Evolutionary conservation across 2,113 vertebrate genomes (phyloP).

Genomic region (Morone saxatilis): DNA sequence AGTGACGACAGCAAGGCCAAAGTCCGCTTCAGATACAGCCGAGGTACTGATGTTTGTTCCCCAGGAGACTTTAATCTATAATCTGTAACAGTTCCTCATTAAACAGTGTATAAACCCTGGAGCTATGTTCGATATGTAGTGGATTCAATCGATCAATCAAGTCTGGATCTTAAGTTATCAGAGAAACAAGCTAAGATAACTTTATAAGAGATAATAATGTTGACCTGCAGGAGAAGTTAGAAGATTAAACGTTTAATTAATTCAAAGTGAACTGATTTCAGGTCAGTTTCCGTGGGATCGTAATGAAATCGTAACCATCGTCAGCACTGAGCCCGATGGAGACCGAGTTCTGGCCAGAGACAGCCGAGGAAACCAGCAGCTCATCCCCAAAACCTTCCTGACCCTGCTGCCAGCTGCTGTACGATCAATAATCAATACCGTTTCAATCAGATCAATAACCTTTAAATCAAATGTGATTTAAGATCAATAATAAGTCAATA

Average conservation of each 20-base stretch:
- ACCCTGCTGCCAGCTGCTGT: slow-evolving; percentile 64
- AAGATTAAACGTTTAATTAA: not conserved
- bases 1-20: slow-evolving; percentile 53
- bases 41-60: slow-evolving; percentile 69
- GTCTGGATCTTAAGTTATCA: too few species aligned
- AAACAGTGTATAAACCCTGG: too few species aligned
- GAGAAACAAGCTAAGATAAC: too few species aligned
- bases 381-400: slow-evolving; percentile 73
- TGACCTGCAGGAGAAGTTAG: too few species aligned
- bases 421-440: slow-evolving; percentile 1
- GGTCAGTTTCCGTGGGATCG: slow-evolving; percentile 63
- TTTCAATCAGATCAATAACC: not conserved
- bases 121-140: too few species aligned
- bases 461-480: not conserved
- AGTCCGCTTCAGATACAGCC: slow-evolving; percentile 72
- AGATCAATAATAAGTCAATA: not conserved
- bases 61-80: too few species aligned
- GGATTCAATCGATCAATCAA: too few species aligned
- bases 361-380: slow-evolving; percentile 66
- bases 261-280: slow-evolving; percentile 8
- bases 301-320: slow-evolving; percentile 62
- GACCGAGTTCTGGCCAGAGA: slow-evolving; percentile 72
- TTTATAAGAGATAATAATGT: too few species aligned
- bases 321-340: slow-evolving; percentile 37
- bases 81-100: too few species aligned